These are phyloP conservation scores for Rousettus madagascariensis DNA, from an alignment of 2,797 vertebrate species.

Conservation along the genomic window DNA sequence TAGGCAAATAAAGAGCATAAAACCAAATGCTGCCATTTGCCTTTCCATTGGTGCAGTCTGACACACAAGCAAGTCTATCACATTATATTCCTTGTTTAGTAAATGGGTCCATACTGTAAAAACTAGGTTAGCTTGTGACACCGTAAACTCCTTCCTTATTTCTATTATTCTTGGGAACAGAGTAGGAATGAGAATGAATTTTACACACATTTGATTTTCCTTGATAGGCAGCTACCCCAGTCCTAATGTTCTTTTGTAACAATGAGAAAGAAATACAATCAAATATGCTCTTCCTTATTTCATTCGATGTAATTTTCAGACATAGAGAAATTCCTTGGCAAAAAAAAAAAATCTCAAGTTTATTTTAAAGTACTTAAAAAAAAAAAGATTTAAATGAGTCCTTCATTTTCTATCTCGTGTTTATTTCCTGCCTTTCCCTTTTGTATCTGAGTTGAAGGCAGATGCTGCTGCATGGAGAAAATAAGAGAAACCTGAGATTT, in stretches of 20 bases:
- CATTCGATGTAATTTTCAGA: background rate
- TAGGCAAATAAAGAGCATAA: background rate
- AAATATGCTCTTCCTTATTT: constrained; percentile 26
- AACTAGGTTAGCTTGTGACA: background rate
- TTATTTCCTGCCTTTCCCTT: background rate
- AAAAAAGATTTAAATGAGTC: constrained; percentile 24
- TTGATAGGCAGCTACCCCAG: background rate
- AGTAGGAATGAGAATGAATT: background rate
- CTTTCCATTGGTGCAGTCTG: background rate
- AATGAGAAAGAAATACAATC: background rate
- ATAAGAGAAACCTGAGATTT: background rate
- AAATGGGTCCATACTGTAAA: background rate
- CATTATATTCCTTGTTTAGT: background rate
- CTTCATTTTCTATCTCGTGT: background rate
- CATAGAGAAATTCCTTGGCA: background rate
- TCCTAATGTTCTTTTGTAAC: background rate
- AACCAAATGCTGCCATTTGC: background rate
- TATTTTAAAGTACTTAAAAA: background rate
- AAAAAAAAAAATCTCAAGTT: background rate
- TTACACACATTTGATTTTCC: background rate
- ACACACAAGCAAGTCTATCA: background rate
- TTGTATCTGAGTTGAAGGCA: background rate
- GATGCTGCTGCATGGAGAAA: background rate
- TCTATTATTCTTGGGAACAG: constrained; percentile 16
- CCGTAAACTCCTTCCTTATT: background rate